Percentiles rank a stretch among this genome's conserved stretches.
Conservation (phyloP, 2,888 invertebrate genomes). For the Coelopa pilipes region DNA sequence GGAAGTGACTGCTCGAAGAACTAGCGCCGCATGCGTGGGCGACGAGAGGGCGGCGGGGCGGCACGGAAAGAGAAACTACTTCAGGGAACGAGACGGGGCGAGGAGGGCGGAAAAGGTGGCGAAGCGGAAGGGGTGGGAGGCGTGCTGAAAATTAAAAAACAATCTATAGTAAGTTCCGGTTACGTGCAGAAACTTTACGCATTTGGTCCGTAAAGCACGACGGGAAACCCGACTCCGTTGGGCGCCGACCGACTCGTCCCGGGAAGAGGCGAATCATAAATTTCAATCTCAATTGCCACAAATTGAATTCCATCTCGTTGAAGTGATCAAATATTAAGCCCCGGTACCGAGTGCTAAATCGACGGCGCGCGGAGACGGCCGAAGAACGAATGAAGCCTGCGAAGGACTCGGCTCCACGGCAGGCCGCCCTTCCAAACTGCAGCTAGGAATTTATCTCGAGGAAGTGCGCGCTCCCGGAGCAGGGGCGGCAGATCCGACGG, state of each 20-base stretch:
- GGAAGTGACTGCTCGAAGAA: slow-evolving; percentile 23
- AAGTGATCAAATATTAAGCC: slow-evolving; percentile 21
- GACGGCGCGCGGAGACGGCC: slow-evolving; percentile 2
- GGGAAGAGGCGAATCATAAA: slow-evolving; percentile 17
- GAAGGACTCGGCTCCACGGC: slow-evolving; percentile 14
- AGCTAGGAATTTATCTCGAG: slow-evolving; percentile 2
- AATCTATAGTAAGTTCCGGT: no score
- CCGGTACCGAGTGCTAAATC: slow-evolving; percentile 5
- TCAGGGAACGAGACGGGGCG: no score
- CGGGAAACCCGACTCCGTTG: no score
- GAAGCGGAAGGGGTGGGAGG: no score
- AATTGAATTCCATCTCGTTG: slow-evolving; percentile 26
- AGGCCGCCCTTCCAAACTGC: neutral
- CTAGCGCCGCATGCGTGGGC: neutral
- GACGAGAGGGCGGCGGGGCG: neutral
- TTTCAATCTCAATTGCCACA: slow-evolving; percentile 23
- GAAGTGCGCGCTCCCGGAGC: slow-evolving; percentile 1
- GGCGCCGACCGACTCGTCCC: no score
- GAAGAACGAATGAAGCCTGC: neutral
- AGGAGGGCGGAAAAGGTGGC: no score
- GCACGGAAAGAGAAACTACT: no score
- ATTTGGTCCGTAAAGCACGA: no score
- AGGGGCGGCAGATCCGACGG: neutral
- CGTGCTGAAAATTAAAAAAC: no score
- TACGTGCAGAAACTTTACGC: no score